phyloP scores from a whole-genome alignment of 1,140 invertebrate species.

The Drosophila sturtevanti region DNA sequence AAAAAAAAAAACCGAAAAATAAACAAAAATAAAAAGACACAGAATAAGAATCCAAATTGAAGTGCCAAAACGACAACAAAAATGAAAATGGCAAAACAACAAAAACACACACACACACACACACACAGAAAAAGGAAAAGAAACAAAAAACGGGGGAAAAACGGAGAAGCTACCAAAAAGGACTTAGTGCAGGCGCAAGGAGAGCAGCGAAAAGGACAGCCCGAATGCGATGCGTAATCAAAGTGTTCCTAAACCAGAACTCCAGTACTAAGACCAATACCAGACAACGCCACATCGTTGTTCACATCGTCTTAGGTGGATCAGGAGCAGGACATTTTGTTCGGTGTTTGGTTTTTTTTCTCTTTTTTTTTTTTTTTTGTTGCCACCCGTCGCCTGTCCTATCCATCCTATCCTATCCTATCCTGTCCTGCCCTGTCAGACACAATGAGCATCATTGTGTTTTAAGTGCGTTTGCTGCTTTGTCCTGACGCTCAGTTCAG shows the following conservation, averaged over 20 bases:
- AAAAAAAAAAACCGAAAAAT: constrained; percentile 15
- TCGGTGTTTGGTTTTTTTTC: not conserved
- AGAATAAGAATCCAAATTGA: constrained; percentile 56
- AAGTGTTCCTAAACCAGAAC: constrained; percentile 50
- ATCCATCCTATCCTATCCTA: constrained; percentile 21
- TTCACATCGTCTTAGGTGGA: constrained; percentile 71
- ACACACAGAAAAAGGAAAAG: constrained; percentile 4
- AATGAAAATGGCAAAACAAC: constrained; percentile 49
- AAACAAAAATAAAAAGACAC: not conserved
- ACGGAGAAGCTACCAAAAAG: not conserved
- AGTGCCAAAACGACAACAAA: constrained; percentile 72
- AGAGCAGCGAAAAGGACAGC: constrained; percentile 15
- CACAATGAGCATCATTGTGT: constrained; percentile 81
- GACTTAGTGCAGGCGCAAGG: not conserved
- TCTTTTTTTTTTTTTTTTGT: not conserved
- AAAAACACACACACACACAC: too few relatives aligned
- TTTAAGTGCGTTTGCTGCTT: constrained; percentile 78
- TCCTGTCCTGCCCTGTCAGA: constrained; percentile 62
- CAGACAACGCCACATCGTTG: constrained; percentile 68
- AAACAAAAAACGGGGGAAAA: not conserved
- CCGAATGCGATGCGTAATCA: constrained; percentile 73
- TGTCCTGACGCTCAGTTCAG: constrained; percentile 10
- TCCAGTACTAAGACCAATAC: constrained; percentile 7
- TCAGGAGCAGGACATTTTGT: constrained; percentile 33
- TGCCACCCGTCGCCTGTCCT: not conserved